Base-by-base conservation (phyloP, 2,888 invertebrate genomes). In the Ischnura elegans region DNA sequence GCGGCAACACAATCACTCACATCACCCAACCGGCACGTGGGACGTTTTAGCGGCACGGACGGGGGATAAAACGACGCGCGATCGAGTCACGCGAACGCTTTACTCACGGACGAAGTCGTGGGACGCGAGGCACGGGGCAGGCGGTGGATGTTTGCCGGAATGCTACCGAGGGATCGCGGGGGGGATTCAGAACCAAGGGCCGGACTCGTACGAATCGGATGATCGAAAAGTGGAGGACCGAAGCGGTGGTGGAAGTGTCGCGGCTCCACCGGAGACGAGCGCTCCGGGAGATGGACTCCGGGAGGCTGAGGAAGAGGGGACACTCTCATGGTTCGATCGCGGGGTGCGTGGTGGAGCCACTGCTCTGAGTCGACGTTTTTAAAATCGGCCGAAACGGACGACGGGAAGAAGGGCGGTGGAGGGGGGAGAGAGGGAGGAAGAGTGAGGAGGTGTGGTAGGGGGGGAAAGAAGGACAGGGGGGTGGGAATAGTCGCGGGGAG, bases 221-320 rank as follows among this genome's bases (percentile, higher is more conserved):
- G 87, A 51, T 16, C 51, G 29, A 36, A 19, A 47, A 42, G 87
- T 1, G 36, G 76, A 36, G 76, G n/a, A n/a, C n/a, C n/a, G n/a
- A n/a, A 61, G n/a, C 61, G n/a, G 51, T 55, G 87, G 87, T 19
- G 13, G 76, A 36, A 36, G 16, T 36, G 29, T 16, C 21, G 19
- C 42, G 36, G 87, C 42, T 8, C 55, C 51, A 36, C 55, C 87
- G 87, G 87, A 87, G 87, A 42, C 51, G 87, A 55, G 55, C 87
- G 36, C 87, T 87, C 87, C 87, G 87, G 87, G 87, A 87, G 87
- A 87, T 87, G 42, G 87, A 87, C 87, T 87, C 87, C 87, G 87
- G 87, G 87, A 87, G 55, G 87, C 87, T 87, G 87, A n/a, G 55
- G 51, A 51, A 51, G 87, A 61, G 87, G 55, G 55, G 36, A 87